Evolutionary conservation across 2,113 vertebrate species (phyloP).

Genomic region (Silurus glanis): DNA sequence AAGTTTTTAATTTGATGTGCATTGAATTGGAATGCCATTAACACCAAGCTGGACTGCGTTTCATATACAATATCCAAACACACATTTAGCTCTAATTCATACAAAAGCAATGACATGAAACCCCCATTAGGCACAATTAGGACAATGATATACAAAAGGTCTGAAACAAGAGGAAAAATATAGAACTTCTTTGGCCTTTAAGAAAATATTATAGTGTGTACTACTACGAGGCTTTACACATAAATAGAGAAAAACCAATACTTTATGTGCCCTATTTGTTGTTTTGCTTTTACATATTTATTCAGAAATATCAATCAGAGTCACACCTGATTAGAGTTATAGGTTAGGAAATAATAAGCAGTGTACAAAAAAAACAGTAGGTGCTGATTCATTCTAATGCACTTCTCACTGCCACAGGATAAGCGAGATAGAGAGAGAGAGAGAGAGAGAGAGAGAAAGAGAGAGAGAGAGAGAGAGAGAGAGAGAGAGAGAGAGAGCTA

Average conservation of each 20-base stretch:
- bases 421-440: neutral
- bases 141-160: slow-evolving; percentile 39
- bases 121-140: slow-evolving; percentile 36
- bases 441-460: neutral
- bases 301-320: slow-evolving; percentile 6
- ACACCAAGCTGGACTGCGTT: neutral
- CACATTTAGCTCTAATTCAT: neutral
- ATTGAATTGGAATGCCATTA: neutral
- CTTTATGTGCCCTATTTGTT: neutral
- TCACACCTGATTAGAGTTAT: slow-evolving; percentile 20
- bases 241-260: slow-evolving; percentile 11
- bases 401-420: slow-evolving; percentile 1
- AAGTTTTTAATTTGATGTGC: neutral
- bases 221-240: slow-evolving; percentile 7
- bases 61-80: neutral
- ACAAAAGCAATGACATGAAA: slow-evolving; percentile 1
- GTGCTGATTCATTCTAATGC: slow-evolving; percentile 8
- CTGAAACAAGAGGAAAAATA: slow-evolving; percentile 13
- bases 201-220: slow-evolving; percentile 13
- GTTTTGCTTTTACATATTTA: neutral
- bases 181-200: slow-evolving; percentile 36
- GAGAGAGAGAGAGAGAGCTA: neutral
- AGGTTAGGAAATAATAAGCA: slow-evolving; percentile 6
- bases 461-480: neutral
- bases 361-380: neutral